Evolutionary conservation across 2,888 invertebrate genomes (phyloP), one percentile per base, ranked within the genome.

Genomic region (Tetropium fuscum): DNA sequence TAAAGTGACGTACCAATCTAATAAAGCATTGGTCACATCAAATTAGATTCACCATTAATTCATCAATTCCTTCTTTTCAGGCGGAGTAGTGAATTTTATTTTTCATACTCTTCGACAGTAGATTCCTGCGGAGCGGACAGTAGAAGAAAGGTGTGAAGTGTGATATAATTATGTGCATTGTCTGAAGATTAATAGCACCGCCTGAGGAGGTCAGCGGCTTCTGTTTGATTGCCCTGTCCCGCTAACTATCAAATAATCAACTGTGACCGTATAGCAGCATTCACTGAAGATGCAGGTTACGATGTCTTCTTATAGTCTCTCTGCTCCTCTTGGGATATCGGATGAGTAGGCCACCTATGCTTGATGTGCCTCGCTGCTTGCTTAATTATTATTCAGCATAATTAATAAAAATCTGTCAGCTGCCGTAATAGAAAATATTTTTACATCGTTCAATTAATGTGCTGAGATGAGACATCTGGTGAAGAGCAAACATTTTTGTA

Each of bases 121-220:
- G 44, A 44, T 44, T 25, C 44, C 34, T 59, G 53, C 53, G 34
- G 43, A 54, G 58, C 61, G 58, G 55, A 25, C 55, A 62, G 44
- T 54, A 49, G 36, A 60, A 19, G 36, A 66, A 69, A 77, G 77
- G 78, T 78, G 77, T 74, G 77, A 79, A 78, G 75, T 79, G 76
- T 76, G 75, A 77, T 77, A 78, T 79, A 80, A 80, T 80, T 79
- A 80, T 74, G 74, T 75, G 78, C 74, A 80, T 80, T 80, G 79
- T 80, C 75, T 75, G 78, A 78, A 78, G 80, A 79, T 79, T 79
- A 77, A 80, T 80, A 79, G 75, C 73, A 70, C 70, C 74, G 74
- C 77, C 76, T 66, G 73, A 71, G 73, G 77, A 77, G 76, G 73
- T 74, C 72, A 76, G 76, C 79, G 79, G 80, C 80, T 80, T 78